Percentiles rank a stretch among this genome's conserved stretches.
Conservation (phyloP, 2,797 vertebrate genomes). For the Chrosomus eos region DNA sequence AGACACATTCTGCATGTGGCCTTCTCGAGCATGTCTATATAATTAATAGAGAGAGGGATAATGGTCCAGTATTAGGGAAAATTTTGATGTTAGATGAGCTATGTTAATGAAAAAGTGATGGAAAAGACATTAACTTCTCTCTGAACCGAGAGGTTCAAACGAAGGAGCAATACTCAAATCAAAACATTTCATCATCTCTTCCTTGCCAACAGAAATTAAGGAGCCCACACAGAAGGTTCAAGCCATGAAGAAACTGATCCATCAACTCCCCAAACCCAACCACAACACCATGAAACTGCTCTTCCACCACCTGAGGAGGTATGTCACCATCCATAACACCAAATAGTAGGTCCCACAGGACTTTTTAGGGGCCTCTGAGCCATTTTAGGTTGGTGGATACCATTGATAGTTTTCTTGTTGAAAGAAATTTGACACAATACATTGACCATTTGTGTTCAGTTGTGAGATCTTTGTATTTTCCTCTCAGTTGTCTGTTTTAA, state of each 20-base stretch:
- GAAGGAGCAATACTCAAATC: slow-evolving; percentile 36
- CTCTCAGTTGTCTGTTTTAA: slow-evolving; percentile 24
- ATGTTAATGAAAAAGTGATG: slow-evolving; percentile 48
- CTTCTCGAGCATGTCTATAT: slow-evolving; percentile 30
- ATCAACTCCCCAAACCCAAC: slow-evolving; percentile 88
- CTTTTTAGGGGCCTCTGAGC: not conserved
- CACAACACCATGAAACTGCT: slow-evolving; percentile 90
- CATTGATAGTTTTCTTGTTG: not conserved
- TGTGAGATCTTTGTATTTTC: slow-evolving; percentile 9
- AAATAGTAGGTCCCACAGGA: not conserved
- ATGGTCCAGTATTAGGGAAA: slow-evolving; percentile 38
- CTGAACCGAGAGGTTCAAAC: slow-evolving; percentile 40
- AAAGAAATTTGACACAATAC: not conserved
- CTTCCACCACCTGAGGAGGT: slow-evolving; percentile 90
- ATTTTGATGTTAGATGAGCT: slow-evolving; percentile 43
- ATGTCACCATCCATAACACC: slow-evolving; percentile 61
- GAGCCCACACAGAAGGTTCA: slow-evolving; percentile 79
- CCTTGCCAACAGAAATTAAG: slow-evolving; percentile 80
- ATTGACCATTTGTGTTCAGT: not conserved
- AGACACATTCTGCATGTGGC: slow-evolving; percentile 11
- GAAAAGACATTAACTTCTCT: slow-evolving; percentile 46
- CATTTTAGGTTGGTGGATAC: not conserved
- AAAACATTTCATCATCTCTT: slow-evolving; percentile 64
- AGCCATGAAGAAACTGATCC: slow-evolving; percentile 81
- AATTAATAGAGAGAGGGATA: slow-evolving; percentile 47